phyloP scores from a whole-genome alignment of 2,113 vertebrate species.

The Pituophis catenifer region DNA sequence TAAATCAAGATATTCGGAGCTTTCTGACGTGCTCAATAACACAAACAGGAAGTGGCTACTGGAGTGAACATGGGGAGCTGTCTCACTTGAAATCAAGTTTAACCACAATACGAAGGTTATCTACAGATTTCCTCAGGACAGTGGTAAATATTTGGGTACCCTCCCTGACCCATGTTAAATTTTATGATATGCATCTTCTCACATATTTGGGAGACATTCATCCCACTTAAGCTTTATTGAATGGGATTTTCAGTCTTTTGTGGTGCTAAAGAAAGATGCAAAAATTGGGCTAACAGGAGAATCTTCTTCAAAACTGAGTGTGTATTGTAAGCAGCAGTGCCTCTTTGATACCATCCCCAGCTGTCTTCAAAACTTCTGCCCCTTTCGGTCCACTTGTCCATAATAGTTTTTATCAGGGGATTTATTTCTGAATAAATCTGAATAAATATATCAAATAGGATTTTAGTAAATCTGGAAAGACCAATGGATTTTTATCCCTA shows the following conservation, averaged over 20 bases:
- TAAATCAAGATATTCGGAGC: constrained; percentile 18
- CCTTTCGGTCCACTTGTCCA: background rate
- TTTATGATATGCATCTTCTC: background rate
- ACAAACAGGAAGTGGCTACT: constrained; percentile 71
- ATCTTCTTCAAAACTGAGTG: background rate
- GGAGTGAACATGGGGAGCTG: background rate
- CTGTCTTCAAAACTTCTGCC: background rate
- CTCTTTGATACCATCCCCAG: background rate
- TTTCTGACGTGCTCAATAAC: background rate
- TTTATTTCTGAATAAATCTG: background rate
- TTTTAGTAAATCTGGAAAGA: background rate
- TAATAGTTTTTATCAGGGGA: background rate
- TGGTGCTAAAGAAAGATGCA: background rate
- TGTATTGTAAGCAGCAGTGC: background rate
- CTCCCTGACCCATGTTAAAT: background rate
- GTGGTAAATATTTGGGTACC: background rate
- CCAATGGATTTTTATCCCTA: background rate
- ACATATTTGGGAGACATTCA: background rate
- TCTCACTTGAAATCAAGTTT: background rate
- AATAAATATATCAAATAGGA: background rate
- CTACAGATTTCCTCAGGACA: background rate
- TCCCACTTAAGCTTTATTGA: background rate
- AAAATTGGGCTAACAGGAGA: background rate
- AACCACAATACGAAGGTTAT: background rate
- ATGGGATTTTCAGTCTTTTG: background rate